A percentile compares a stretch with the other conserved stretches of the same genome.
Evolutionary conservation across 1,140 invertebrate species (phyloP).

Genomic region (Pogonognathellus flavescens): DNA sequence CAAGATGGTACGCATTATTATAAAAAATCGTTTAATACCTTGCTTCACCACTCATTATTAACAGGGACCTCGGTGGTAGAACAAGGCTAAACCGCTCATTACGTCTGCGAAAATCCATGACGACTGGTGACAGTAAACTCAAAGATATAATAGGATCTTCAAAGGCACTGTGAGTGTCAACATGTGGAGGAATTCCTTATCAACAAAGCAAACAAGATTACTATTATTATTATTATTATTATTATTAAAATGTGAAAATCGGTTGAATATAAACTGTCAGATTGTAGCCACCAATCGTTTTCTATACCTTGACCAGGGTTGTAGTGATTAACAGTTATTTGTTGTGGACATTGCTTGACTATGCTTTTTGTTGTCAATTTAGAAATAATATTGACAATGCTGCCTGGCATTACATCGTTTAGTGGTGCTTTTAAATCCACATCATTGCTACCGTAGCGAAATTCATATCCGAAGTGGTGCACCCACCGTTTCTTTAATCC

Average conservation of each 20-base stretch:
- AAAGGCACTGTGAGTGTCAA: conserved; percentile 96
- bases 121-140: conserved; percentile 85
- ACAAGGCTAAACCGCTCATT: conserved; percentile 76
- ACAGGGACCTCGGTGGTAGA: conserved; percentile 82
- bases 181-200: conserved; percentile 91
- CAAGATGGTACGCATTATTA: no score
- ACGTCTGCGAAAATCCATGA: conserved; percentile 89
- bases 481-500: conserved; percentile 88
- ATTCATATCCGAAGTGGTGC: conserved; percentile 95
- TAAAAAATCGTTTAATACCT: conserved; percentile 71
- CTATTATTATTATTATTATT: no score
- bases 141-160: conserved; percentile 89
- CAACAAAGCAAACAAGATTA: no score
- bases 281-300: no score
- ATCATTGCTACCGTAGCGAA: conserved; percentile 90
- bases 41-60: conserved; percentile 87
- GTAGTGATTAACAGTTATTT: conserved; percentile 94
- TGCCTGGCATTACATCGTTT: conserved; percentile 77
- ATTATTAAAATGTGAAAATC: no score
- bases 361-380: conserved; percentile 74
- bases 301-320: conserved; percentile 86
- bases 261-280: no score
- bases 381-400: conserved; percentile 78
- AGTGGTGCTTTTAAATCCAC: conserved; percentile 82
- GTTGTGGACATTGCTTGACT: conserved; percentile 79